Evolutionary conservation across 2,113 vertebrate genomes (phyloP), one percentile per base, ranked within the genome.

Genomic region (Peromyscus polionotus): DNA sequence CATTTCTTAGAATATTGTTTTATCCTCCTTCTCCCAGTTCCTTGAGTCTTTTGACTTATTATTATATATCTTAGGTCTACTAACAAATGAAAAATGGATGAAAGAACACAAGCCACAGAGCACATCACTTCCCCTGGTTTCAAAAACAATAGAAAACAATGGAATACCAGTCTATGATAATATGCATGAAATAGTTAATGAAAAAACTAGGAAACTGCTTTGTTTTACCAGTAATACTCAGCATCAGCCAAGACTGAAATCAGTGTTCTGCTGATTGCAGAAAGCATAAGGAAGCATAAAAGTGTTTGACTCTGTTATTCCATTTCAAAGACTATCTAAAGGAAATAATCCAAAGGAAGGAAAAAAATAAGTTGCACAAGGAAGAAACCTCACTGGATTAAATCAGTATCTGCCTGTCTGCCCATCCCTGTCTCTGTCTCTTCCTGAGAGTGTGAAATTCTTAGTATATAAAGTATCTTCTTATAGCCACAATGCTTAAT

Each of bases 21-120:
- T 96, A 84, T 88, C 11, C 13, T 79, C 13, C 54, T 59, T 90
- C 33, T 91, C n/a, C 17, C 68, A 73, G n/a, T 77, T 79, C 36
- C 70, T 61, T 72, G 16, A 85, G 73, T 88, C 59, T 88, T 86
- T 91, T 5, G 3, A 88, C 45, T 83, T 72, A 33, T 77, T n/a
- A 42, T 86, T 72, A 83, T 26, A 87, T 36, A 76, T 86, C 88
- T 81, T 81, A 92, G 76, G 59, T 45, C 39, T 94, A 14, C 28
- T 89, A 20, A 33, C 59, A 81, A 94, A 91, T 90, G 36, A 94
- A 97, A 94, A 94, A 57, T 81, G 75, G 22, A 90, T 92, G 90
- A 28, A 92, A 31, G 65, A 92, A 88, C 76, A 85, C 33, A 57
- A 96, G 72, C 51, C 84, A 85, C 39, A n/a, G 57, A 61, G 22